Base-by-base conservation (phyloP, 2,888 invertebrate genomes). In the Gymnocheta viridis region DNA sequence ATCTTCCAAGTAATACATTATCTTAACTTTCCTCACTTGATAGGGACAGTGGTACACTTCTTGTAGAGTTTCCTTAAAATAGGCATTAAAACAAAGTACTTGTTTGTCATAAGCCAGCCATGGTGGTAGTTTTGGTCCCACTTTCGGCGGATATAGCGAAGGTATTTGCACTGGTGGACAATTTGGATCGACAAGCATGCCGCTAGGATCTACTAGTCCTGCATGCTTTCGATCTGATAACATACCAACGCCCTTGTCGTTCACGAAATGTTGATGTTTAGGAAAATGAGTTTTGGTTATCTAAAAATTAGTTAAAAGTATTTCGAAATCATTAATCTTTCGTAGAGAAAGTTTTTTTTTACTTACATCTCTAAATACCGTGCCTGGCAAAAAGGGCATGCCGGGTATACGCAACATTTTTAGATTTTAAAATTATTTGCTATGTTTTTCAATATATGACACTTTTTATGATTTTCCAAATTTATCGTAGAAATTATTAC, bases 91-190 rank as follows among this genome's bases (percentile, higher is more conserved):
- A 78, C 92, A 90, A 0, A 92, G 85, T 90, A 96, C 96, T 92
- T 98, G 95, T 92, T 97, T 96, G 90, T 98, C 98, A 90, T 95
- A 97, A 81, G 96, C 95, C 72, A 98, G 93, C 98, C 98, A 98
- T 0, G 96, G 93, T 0, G 98, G 98, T 64, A 96, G 90, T 86
- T 95, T 95, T 0, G 95, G 94, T 0, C 95, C 95, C 89, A 95
- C 95, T 86, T 96, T 96, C 17, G 95, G 93, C 1, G 96, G 95
- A 91, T 96, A 96, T 62, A 96, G 90, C 0, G 96, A 96, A 0
- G 96, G 96, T 87, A 94, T 93, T 76, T 93, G 93, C 74, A 93
- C 91, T 0, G 92, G 88, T 9, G 92, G 92, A 83, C 93, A 92
- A 76, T 93, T 94, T 1, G 88, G 86, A 74, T 91, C 90, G n/a